Conservation (phyloP, 2,797 vertebrate species). For the Melanotaenia parkinsoni region DNA sequence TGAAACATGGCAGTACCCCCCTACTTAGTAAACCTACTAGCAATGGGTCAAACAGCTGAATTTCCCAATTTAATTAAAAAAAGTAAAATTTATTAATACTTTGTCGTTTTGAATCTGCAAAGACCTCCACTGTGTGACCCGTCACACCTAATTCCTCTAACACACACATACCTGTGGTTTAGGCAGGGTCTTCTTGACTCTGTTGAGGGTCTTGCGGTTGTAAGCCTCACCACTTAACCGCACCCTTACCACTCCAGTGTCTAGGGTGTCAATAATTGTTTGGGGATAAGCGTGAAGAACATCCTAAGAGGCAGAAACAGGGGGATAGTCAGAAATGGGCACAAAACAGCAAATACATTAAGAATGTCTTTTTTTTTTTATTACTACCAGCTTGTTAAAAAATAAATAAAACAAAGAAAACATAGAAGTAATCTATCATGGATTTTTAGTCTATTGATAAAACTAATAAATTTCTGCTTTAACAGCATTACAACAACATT, state of each 20-base stretch:
- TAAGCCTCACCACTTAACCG: constrained; percentile 90
- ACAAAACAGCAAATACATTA: not conserved
- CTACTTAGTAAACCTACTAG: not conserved
- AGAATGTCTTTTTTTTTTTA: not conserved
- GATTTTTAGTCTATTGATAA: not conserved
- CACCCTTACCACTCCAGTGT: constrained; percentile 84
- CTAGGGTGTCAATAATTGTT: constrained; percentile 87
- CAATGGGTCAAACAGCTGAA: not conserved
- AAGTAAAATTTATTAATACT: not conserved
- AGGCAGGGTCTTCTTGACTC: constrained; percentile 90
- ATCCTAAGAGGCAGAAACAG: constrained; percentile 77
- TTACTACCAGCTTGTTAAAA: not conserved
- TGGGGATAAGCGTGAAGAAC: constrained; percentile 92
- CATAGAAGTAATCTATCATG: not conserved
- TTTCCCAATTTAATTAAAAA: not conserved
- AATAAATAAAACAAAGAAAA: not conserved
- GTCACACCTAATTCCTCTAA: not conserved
- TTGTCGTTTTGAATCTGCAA: not conserved
- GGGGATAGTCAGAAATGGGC: not conserved
- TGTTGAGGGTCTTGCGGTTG: constrained; percentile 94
- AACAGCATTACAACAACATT: not conserved
- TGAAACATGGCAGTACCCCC: not conserved
- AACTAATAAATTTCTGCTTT: not conserved
- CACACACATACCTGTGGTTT: constrained; percentile 87
- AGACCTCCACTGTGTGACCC: too few relatives aligned